These are phyloP conservation scores for Cyphotilapia sp. DNA, from an alignment of 2,113 vertebrate species.

Conservation along the genomic window DNA sequence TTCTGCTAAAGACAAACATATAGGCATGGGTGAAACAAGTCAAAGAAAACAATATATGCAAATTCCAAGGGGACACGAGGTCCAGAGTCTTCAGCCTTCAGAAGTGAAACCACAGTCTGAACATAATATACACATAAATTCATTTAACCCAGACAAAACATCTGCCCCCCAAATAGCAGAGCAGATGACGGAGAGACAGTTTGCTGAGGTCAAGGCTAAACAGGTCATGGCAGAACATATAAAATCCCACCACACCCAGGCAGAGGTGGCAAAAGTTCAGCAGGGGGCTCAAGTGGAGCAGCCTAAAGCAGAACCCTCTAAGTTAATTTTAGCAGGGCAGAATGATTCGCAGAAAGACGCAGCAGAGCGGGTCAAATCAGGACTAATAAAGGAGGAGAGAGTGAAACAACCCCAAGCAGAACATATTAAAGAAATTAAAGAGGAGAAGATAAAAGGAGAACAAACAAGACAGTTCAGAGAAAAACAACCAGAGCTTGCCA, in stretches of 20 bases:
- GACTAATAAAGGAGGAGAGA: neutral
- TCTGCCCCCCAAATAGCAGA: neutral
- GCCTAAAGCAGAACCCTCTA: neutral
- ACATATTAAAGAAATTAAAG: neutral
- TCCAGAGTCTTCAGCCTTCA: neutral
- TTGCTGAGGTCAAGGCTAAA: constrained; percentile 7
- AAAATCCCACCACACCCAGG: constrained; percentile 14
- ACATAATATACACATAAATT: neutral
- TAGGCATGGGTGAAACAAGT: neutral
- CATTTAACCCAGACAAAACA: neutral
- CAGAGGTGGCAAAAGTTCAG: constrained; percentile 13
- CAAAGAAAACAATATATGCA: neutral
- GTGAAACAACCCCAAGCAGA: neutral
- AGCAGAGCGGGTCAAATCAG: neutral
- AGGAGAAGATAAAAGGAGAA: neutral
- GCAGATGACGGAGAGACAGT: neutral
- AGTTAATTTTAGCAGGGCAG: constrained; percentile 34
- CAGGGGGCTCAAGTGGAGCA: constrained; percentile 13
- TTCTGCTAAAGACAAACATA: neutral
- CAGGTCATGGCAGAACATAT: neutral
- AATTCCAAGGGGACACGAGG: neutral
- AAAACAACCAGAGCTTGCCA: neutral
- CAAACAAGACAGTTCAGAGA: neutral
- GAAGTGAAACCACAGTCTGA: neutral
- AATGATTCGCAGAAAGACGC: neutral